These are phyloP conservation scores for Chaenocephalus aceratus DNA, from an alignment of 2,113 vertebrate genomes.

Conservation along the genomic window DNA sequence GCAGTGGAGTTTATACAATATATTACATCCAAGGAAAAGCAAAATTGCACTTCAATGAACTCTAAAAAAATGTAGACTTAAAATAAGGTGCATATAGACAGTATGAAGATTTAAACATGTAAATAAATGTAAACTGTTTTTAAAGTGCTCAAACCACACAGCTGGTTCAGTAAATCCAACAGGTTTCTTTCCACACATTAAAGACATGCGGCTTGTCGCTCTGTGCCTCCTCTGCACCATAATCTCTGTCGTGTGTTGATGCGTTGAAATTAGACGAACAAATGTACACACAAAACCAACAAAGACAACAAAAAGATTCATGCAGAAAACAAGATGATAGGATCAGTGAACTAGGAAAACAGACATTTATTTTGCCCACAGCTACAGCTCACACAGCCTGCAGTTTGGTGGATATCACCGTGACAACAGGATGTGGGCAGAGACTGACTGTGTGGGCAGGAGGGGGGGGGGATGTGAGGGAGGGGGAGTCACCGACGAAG, in stretches of 20 bases:
- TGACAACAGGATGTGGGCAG: constrained; percentile 76
- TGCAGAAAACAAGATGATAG: constrained; percentile 37
- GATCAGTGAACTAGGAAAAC: constrained; percentile 30
- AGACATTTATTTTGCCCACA: constrained; percentile 46
- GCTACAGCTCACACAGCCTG: constrained; percentile 49
- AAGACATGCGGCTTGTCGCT: neutral
- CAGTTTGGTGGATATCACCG: constrained; percentile 64
- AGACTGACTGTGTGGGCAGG: constrained; percentile 66
- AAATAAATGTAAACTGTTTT: neutral
- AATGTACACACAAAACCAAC: constrained; percentile 10
- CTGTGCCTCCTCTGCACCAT: neutral
- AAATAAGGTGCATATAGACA: neutral
- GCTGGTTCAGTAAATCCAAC: neutral
- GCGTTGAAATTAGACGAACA: neutral
- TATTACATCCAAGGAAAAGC: neutral
- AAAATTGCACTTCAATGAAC: neutral
- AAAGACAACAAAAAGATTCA: constrained; percentile 20
- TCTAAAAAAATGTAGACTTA: no score
- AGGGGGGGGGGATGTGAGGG: neutral
- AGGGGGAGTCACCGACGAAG: no score
- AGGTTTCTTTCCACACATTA: constrained; percentile 3
- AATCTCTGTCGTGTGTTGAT: neutral
- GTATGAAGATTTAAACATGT: neutral
- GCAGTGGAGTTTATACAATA: no score
- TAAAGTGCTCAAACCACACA: neutral